Evolutionary conservation across 1,140 invertebrate species (phyloP).

Genomic region (Cydia splendana): DNA sequence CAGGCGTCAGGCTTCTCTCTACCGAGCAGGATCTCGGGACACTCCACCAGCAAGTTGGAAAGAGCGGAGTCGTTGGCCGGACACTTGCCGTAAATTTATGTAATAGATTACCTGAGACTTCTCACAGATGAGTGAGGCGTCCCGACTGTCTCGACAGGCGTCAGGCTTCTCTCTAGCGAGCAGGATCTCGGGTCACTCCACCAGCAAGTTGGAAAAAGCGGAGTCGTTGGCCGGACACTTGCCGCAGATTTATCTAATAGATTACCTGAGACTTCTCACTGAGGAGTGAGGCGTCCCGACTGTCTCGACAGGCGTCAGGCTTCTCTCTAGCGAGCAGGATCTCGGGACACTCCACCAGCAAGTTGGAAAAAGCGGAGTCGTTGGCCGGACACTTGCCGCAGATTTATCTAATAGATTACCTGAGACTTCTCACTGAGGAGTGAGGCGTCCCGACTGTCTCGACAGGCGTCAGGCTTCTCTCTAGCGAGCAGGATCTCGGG

Average conservation of each 20-base stretch:
- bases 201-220: slow-evolving; percentile 64
- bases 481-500: slow-evolving; percentile 86
- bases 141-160: slow-evolving; percentile 49
- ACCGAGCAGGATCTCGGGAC: slow-evolving; percentile 87
- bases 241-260: too few species aligned
- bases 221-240: slow-evolving; percentile 77
- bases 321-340: too few species aligned
- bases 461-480: slow-evolving; percentile 60
- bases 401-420: slow-evolving; percentile 72
- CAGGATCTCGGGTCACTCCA: slow-evolving; percentile 91
- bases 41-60: slow-evolving; percentile 89
- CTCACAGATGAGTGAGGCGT: slow-evolving; percentile 47
- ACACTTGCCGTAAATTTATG: slow-evolving; percentile 81
- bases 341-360: too few species aligned
- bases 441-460: slow-evolving; percentile 51
- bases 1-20: slow-evolving; percentile 67
- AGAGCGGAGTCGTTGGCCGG: slow-evolving; percentile 79
- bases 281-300: too few species aligned
- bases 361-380: slow-evolving; percentile 69
- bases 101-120: not conserved
- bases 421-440: slow-evolving; percentile 34
- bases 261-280: too few species aligned
- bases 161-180: slow-evolving; percentile 77
- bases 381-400: slow-evolving; percentile 90
- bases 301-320: too few species aligned